Base-by-base conservation (phyloP, 2,113 vertebrate species). In the Sigmodon hispidus region DNA sequence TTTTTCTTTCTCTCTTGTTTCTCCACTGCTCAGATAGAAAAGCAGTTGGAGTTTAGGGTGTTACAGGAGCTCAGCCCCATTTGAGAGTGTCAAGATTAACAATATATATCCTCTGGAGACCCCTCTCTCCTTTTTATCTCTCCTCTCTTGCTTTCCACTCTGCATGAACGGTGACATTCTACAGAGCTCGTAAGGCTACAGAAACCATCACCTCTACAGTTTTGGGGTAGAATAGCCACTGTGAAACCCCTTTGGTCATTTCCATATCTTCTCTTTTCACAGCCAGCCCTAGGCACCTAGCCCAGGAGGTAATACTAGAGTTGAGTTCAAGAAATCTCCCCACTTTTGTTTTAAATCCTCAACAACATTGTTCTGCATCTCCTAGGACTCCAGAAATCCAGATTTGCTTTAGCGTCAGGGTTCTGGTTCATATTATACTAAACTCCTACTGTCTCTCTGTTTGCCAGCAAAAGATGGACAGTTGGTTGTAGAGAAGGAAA, bases 81-180 rank as follows among this genome's bases (percentile, higher is more conserved):
- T 63, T 59, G 76, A 52, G 40, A 24, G 43, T 73, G 59, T 55
- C 73, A 90, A 65, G 21, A 19, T 3, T 13, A 92, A 36, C 57
- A 45, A n/a, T 86, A 83, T 7, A 89, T 0, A 76, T 36, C 15
- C 73, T 7, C 69, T 65, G 69, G 4, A 84, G 59, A 2, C 40
- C 52, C 92, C 70, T 31, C 34, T 87, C 85, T 2, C 90, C 48
- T 22, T 50, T 73, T 76, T 40, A 79, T 93, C 34, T 85, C 36
- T 24, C 7, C 16, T 85, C 15, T 87, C 59, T 89, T 91, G 24
- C 22, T 91, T n/a, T 94, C 34, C 9, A 83, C 83, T 79, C 85
- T 83, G 22, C 76, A 55, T 52, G 17, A 89, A 96, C 11, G 34
- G 17, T 57, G n/a, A 91, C 92, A 88, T 88, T 92, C 43, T 77